Evolutionary conservation across 2,113 vertebrate species (phyloP).

Genomic region (Loxodonta africana): DNA sequence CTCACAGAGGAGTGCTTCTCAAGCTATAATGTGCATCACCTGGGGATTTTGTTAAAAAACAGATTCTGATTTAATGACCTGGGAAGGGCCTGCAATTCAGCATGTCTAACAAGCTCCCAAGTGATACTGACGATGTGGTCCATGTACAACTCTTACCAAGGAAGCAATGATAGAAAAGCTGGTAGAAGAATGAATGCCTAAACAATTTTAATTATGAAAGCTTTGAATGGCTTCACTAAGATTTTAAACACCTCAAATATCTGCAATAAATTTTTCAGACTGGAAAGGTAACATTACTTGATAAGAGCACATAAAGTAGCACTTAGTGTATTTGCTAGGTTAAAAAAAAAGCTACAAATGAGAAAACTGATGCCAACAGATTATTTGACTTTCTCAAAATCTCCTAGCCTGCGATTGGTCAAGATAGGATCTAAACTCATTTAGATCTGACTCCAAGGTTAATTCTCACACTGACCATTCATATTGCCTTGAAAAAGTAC

Average conservation of each 20-base stretch:
- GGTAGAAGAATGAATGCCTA: neutral
- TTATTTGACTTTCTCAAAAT: neutral
- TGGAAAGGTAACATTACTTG: conserved; percentile 12
- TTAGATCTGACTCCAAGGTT: neutral
- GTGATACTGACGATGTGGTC: neutral
- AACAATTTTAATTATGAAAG: neutral
- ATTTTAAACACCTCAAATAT: conserved; percentile 2
- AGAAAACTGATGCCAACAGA: neutral
- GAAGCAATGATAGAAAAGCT: neutral
- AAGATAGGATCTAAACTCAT: neutral
- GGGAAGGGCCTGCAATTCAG: neutral
- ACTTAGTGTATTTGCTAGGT: neutral
- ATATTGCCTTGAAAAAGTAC: neutral
- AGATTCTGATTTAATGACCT: neutral
- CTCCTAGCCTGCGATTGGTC: neutral
- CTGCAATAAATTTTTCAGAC: neutral
- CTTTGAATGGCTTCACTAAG: neutral
- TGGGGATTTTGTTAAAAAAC: neutral
- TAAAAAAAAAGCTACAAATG: neutral
- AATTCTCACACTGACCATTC: neutral
- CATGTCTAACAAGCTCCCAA: neutral
- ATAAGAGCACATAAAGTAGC: neutral
- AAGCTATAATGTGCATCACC: neutral
- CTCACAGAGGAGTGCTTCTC: neutral
- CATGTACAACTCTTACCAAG: neutral